These are phyloP conservation scores for Tauraco hartlaubi DNA, from an alignment of 2,797 vertebrate genomes.

Conservation along the genomic window DNA sequence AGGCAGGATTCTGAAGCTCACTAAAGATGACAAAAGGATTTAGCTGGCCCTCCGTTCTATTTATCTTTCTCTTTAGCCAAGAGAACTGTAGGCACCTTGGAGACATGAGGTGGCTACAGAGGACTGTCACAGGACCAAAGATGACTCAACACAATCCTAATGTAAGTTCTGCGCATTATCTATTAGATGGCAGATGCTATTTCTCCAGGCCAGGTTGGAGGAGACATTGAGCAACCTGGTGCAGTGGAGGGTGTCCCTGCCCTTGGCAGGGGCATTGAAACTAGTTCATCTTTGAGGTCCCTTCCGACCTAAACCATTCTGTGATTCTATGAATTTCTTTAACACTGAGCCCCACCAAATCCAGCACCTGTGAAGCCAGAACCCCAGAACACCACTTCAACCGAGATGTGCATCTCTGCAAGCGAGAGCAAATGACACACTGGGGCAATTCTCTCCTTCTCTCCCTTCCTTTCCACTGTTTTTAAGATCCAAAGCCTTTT, in stretches of 20 bases:
- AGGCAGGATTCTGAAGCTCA: background rate
- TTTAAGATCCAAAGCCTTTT: background rate
- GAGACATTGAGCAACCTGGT: too few relatives aligned
- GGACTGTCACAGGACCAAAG: background rate
- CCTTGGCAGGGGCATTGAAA: too few relatives aligned
- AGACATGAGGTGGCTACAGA: background rate
- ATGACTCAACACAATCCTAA: background rate
- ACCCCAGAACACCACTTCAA: accelerated
- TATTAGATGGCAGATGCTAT: background rate
- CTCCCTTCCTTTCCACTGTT: background rate
- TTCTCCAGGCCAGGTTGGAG: background rate
- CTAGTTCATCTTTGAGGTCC: too few relatives aligned
- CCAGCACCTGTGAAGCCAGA: background rate
- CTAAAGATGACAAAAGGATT: constrained; percentile 4
- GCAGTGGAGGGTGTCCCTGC: too few relatives aligned
- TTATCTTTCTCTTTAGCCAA: background rate
- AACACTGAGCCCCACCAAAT: background rate
- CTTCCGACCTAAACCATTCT: too few relatives aligned
- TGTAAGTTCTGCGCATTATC: background rate
- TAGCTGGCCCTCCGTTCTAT: background rate
- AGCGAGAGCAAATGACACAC: accelerated
- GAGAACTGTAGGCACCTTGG: background rate
- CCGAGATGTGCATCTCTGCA: background rate
- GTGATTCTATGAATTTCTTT: background rate
- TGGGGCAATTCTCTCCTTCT: background rate